A percentile compares a stretch with the other conserved stretches of the same genome.
These are phyloP conservation scores for Leptinotarsa rubiginosa DNA, from an alignment of 2,888 invertebrate species.

Conservation along the genomic window DNA sequence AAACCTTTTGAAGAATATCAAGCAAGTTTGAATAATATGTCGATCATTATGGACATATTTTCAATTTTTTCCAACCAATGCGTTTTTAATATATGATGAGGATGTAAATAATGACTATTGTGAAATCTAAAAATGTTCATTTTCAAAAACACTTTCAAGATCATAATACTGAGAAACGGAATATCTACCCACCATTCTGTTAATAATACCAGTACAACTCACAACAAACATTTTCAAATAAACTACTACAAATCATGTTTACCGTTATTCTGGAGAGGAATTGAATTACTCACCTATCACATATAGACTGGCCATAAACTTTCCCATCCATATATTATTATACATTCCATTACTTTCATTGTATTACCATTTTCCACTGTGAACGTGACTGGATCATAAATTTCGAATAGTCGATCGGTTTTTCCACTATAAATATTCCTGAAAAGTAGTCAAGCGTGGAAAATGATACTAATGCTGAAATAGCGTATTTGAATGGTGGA, in stretches of 20 bases:
- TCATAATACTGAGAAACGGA: too few relatives aligned
- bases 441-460: conserved; percentile 50
- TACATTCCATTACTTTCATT: conserved; percentile 40
- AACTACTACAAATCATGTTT: background rate
- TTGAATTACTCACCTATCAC: conserved; percentile 16
- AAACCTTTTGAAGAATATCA: too few relatives aligned
- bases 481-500: conserved; percentile 41
- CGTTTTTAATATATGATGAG: too few relatives aligned
- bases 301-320: background rate
- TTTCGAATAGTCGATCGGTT: conserved; percentile 48
- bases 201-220: background rate
- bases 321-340: conserved; percentile 37
- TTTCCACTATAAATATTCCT: conserved; percentile 50
- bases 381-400: conserved; percentile 44
- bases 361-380: conserved; percentile 46
- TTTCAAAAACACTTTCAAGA: background rate
- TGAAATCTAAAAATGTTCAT: background rate
- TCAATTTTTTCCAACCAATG: too few relatives aligned
- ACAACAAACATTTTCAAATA: background rate
- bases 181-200: background rate
- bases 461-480: conserved; percentile 53
- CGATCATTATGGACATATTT: too few relatives aligned
- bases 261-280: background rate
- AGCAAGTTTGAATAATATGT: too few relatives aligned
- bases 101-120: too few relatives aligned